These are phyloP conservation scores for Tinea pellionella DNA, from an alignment of 2,888 invertebrate species.

Conservation along the genomic window DNA sequence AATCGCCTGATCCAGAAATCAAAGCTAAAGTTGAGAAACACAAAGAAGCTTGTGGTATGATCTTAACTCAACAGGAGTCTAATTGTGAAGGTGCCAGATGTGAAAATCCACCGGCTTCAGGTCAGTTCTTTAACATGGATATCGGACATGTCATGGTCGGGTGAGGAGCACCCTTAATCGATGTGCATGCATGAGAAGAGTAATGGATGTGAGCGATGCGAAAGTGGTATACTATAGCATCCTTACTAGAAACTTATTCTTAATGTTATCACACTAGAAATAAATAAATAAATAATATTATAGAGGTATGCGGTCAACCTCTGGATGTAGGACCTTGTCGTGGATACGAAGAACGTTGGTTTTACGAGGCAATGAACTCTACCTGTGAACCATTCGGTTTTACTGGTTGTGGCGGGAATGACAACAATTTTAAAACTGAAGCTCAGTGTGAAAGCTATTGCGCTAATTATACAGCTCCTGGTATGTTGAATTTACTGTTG, in stretches of 20 bases:
- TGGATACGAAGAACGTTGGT: slow-evolving; percentile 84
- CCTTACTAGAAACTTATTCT: too few relatives aligned
- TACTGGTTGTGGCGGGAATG: slow-evolving; percentile 90
- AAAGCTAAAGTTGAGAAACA: slow-evolving; percentile 38
- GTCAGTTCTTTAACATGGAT: too few relatives aligned
- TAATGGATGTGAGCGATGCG: too few relatives aligned
- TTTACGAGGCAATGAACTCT: slow-evolving; percentile 77
- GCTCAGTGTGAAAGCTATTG: slow-evolving; percentile 78
- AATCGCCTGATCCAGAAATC: slow-evolving; percentile 34
- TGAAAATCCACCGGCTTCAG: background rate
- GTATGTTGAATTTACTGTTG: background rate
- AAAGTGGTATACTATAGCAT: too few relatives aligned
- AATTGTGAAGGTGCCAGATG: slow-evolving; percentile 48
- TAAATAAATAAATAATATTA: too few relatives aligned
- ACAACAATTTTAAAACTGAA: slow-evolving; percentile 84
- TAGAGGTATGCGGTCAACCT: slow-evolving; percentile 73
- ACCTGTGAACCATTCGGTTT: slow-evolving; percentile 87
- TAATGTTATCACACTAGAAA: background rate
- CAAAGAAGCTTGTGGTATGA: slow-evolving; percentile 47
- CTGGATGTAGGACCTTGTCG: slow-evolving; percentile 81
- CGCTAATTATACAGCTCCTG: slow-evolving; percentile 26
- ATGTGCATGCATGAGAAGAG: too few relatives aligned
- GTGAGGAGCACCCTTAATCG: too few relatives aligned
- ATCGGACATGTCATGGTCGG: too few relatives aligned
- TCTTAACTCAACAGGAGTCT: slow-evolving; percentile 51